Evolutionary conservation across 2,797 vertebrate species (phyloP), one percentile per base, ranked within the genome.

Genomic region (Mormyrus proboscirostris): DNA sequence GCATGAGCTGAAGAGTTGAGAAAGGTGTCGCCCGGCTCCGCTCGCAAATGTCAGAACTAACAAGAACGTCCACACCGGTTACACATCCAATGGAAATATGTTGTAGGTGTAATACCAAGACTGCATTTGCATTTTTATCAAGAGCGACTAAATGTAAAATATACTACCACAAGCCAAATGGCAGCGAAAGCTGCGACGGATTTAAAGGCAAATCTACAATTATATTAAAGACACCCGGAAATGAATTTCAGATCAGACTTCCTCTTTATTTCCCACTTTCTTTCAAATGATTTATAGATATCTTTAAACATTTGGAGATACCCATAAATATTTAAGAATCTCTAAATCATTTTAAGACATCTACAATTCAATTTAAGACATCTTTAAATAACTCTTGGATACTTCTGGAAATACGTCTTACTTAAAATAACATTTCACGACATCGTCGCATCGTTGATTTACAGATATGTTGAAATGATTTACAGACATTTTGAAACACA

Each of bases 331-430:
- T 79, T 79, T 79, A 79, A 79, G 38, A n/a, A 41, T 38, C 38
- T 79, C 33, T 79, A 79, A 38, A 79, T 79, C 73, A 79, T 79
- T 79, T 44, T 79, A 79, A 79, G 73, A 79, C 73, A 79, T 79
- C 14, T 79, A 79, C 73, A 79, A 79, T 79, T 79, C 38, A 79
- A 79, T 79, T 41, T 79, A 38, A 79, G 73, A 79, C 38, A 41
- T 76, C 29, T 41, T 79, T 38, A 79, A 79, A 79, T 44, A 79
- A 79, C 73, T 79, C 38, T 16, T 79, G 73, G 73, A 79, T 79
- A 79, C 73, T 79, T 79, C 38, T 79, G 73, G 6, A 79, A 79
- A 79, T 79, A 79, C 38, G 16, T 79, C 73, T 79, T 79, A 79
- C 73, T 79, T 79, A 79, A 44, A 79, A 79, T 44, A 79, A 38